Evolutionary conservation across 2,888 invertebrate species (phyloP), one percentile per base, ranked within the genome.

Genomic region (Thymelicus lineola): DNA sequence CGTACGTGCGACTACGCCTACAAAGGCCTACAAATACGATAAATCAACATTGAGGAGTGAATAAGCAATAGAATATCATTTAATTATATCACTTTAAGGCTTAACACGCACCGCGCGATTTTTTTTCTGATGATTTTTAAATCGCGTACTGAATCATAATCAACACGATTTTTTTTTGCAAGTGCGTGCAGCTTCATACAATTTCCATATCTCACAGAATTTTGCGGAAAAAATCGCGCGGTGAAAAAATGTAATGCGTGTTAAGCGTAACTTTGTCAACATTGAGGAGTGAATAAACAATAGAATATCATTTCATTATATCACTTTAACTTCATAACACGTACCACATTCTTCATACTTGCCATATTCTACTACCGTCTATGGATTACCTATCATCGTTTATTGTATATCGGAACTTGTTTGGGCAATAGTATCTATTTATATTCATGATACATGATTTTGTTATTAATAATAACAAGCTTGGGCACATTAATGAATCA

Each of bases 391-490:
- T 36, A 10, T 17, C 48, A 58, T 58, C 58, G 58, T 45, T 58
- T 58, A 58, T 14, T 57, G 46, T 48, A 58, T 46, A 58, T 7
- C 66, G 58, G 58, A 66, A 59, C 42, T 38, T n/a, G 7, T 38
- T 42, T 53, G 17, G 20, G 10, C 50, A 17, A 45, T 15, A 48
- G 12, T 48, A 17, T 5, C 55, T 14, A 12, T 55, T 28, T 28
- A 28, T 60, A 42, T 42, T 42, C 20, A 42, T 10, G 42, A 12
- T 42, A 20, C 20, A 50, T 48, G 28, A 28, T 14, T 55, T 53
- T 28, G 12, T 55, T 28, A 55, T 20, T 7, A 20, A 55, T 17
- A 38, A 12, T 12, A 12, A 10, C 0, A 50, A 15, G 3, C 1
- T 7, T 17, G 10, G 1, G 12, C 14, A 6, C 45, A 45, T 17